Evolutionary conservation across 92 coral and sea anemone genomes (phyloP).

Genomic region (Phymanthus crucifer): DNA sequence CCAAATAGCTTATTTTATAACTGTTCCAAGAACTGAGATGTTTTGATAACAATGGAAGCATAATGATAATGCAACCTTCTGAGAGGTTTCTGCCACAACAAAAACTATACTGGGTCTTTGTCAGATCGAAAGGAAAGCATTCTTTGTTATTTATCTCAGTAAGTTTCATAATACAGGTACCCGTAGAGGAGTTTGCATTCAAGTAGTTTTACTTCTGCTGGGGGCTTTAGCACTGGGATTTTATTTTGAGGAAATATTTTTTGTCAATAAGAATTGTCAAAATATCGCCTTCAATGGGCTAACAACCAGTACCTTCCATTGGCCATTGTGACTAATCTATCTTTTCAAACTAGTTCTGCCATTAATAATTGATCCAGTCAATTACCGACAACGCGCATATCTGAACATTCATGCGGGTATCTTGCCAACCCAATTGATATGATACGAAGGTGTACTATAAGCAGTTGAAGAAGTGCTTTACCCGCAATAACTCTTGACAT

Average conservation of each 20-base stretch:
- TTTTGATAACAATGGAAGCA: too few relatives aligned
- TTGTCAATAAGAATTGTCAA: background rate
- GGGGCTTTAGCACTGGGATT: background rate
- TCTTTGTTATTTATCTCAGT: too few relatives aligned
- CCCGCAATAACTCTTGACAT: background rate
- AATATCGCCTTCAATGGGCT: constrained; percentile 8
- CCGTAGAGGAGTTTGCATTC: background rate
- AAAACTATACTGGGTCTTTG: too few relatives aligned
- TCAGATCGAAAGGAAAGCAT: too few relatives aligned
- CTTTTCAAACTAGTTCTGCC: constrained; percentile 7
- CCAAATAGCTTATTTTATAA: too few relatives aligned
- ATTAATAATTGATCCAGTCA: constrained; percentile 32
- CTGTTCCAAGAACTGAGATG: too few relatives aligned
- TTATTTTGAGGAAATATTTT: background rate
- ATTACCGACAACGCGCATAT: constrained; percentile 20
- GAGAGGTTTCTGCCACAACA: too few relatives aligned
- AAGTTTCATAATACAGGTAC: too few relatives aligned
- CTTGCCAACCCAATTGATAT: background rate
- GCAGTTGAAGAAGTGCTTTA: background rate
- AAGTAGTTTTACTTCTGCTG: background rate
- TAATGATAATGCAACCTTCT: too few relatives aligned
- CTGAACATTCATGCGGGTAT: background rate
- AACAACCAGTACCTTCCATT: background rate
- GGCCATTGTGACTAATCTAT: background rate
- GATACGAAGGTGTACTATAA: background rate